A percentile compares a stretch with the other conserved stretches of the same genome.
Conservation (phyloP, 2,888 invertebrate species). For the Iphiclides podalirius region DNA sequence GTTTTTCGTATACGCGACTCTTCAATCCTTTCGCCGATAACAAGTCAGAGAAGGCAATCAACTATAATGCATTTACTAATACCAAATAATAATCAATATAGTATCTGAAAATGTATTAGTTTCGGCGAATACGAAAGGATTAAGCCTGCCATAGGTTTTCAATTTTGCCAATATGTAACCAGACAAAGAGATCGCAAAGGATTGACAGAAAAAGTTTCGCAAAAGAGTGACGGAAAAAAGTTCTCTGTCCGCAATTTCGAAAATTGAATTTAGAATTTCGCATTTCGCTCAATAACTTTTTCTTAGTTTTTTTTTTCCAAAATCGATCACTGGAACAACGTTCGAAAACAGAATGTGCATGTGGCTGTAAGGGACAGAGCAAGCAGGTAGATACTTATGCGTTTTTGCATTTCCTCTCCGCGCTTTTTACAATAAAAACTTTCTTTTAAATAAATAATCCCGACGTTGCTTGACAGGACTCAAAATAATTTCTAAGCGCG, state of each 20-base stretch:
- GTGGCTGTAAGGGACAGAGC: conserved; percentile 72
- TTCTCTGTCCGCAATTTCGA: conserved; percentile 38
- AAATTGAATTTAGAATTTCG: conserved; percentile 20
- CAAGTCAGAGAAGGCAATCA: too few species aligned
- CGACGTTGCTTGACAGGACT: conserved; percentile 71
- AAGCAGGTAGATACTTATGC: conserved; percentile 59
- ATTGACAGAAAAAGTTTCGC: not conserved
- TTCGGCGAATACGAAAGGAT: conserved; percentile 53
- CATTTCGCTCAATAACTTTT: conserved; percentile 40
- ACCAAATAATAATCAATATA: too few species aligned
- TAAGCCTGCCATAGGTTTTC: conserved; percentile 43
- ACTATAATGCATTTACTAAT: too few species aligned
- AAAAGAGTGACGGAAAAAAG: conserved; percentile 36
- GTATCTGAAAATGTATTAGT: too few species aligned
- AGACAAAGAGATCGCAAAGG: conserved; percentile 50
- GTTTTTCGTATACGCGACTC: too few species aligned
- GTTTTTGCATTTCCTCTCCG: conserved; percentile 79
- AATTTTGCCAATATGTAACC: conserved; percentile 37
- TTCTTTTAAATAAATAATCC: conserved; percentile 80
- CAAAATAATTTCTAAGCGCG: conserved; percentile 64
- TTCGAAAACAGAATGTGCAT: conserved; percentile 70
- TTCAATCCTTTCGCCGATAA: too few species aligned
- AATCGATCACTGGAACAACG: conserved; percentile 55
- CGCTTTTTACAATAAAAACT: conserved; percentile 78
- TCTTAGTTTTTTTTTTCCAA: conserved; percentile 59